These are phyloP conservation scores for Heliconius erato DNA, from an alignment of 2,888 invertebrate species.

Conservation along the genomic window DNA sequence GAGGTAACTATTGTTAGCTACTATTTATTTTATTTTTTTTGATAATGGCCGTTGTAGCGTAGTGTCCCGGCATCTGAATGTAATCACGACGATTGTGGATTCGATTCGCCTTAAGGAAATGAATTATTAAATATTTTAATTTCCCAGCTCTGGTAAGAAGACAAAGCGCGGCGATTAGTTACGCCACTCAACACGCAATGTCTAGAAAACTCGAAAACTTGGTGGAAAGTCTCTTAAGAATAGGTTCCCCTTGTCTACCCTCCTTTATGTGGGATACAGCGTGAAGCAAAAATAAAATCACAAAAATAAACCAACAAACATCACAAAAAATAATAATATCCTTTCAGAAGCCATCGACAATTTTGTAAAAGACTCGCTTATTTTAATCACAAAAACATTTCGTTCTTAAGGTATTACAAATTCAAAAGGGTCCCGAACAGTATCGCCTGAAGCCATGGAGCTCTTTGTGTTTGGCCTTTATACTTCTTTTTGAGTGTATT, in stretches of 20 bases:
- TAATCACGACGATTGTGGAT: no score
- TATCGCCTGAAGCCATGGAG: conserved; percentile 26
- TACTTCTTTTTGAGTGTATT: conserved; percentile 28
- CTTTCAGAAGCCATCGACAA: conserved; percentile 26
- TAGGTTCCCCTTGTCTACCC: no score
- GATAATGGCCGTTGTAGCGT: no score
- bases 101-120: no score
- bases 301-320: neutral
- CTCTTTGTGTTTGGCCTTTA: conserved; percentile 27
- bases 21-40: no score
- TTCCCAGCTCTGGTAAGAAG: neutral
- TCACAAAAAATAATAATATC: conserved; percentile 1
- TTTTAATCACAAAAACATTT: conserved; percentile 36
- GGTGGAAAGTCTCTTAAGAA: no score
- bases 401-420: conserved; percentile 34
- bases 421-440: conserved; percentile 26
- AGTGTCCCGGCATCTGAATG: no score
- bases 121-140: neutral
- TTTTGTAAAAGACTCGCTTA: conserved; percentile 31
- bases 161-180: no score
- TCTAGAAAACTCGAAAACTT: no score
- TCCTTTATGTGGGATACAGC: neutral
- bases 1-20: no score
- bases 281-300: neutral
- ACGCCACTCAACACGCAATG: no score